Conservation (phyloP, 2,888 invertebrate species). For the Cactoblastis cactorum region DNA sequence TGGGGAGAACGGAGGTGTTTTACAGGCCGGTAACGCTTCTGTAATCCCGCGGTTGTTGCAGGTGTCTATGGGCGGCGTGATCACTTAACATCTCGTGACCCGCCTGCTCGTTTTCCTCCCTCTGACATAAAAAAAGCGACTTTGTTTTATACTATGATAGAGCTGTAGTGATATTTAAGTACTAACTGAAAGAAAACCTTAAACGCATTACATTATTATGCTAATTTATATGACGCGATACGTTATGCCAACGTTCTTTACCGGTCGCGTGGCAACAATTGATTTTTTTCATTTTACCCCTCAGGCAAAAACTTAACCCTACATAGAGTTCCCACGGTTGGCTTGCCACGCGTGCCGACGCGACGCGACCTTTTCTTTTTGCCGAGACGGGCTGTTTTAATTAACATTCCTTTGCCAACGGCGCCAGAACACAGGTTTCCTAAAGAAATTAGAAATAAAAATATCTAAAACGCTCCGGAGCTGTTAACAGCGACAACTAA, state of each 20-base stretch:
- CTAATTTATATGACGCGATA: too few species aligned
- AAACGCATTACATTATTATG: too few species aligned
- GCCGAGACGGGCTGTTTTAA: conserved; percentile 37
- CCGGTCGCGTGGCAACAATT: conserved; percentile 10
- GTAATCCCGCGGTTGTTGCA: too few species aligned
- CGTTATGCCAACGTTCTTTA: conserved; percentile 1
- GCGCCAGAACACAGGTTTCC: conserved; percentile 12
- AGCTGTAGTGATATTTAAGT: too few species aligned
- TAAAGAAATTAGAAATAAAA: conserved; percentile 7
- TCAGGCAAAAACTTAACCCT: conserved; percentile 8
- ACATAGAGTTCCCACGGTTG: conserved; percentile 3
- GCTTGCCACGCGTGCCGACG: conserved; percentile 42
- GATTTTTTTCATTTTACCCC: neutral
- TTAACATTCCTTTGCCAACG: conserved; percentile 35
- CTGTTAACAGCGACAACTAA: conserved; percentile 7
- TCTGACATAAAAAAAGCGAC: too few species aligned
- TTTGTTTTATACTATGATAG: too few species aligned
- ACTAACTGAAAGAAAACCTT: too few species aligned
- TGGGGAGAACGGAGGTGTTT: too few species aligned
- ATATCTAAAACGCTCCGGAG: conserved; percentile 5
- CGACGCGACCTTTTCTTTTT: conserved; percentile 61
- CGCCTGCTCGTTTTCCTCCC: too few species aligned
- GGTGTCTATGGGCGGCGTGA: too few species aligned
- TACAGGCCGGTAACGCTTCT: too few species aligned
- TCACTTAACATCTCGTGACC: too few species aligned